Percentiles rank a stretch among this genome's conserved stretches.
Conservation (phyloP, 2,888 invertebrate genomes). For the Lomographa bimaculata region DNA sequence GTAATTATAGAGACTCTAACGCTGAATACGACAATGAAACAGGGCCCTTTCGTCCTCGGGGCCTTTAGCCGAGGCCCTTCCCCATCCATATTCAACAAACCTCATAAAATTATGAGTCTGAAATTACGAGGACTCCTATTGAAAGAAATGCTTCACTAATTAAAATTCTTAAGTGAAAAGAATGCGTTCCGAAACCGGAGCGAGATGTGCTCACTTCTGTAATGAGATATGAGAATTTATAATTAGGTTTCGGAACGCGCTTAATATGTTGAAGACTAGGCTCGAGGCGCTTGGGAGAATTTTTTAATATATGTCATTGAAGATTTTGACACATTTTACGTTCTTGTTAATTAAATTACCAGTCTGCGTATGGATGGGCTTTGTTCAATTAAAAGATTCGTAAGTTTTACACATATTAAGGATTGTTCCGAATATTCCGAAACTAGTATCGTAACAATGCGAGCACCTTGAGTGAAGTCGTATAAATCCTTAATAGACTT, state of each 20-base stretch:
- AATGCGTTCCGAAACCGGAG: slow-evolving; percentile 34
- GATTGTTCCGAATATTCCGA: no score
- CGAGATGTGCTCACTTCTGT: slow-evolving; percentile 26
- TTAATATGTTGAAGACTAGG: slow-evolving; percentile 1
- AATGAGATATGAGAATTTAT: slow-evolving; percentile 34
- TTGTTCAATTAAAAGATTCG: no score
- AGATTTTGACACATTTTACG: no score
- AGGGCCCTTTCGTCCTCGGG: slow-evolving; percentile 7
- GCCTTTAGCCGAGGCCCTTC: slow-evolving; percentile 16
- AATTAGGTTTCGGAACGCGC: slow-evolving; percentile 27
- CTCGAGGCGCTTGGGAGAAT: no score
- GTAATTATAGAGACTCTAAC: slow-evolving; percentile 29
- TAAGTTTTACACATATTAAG: no score
- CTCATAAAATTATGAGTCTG: slow-evolving; percentile 36
- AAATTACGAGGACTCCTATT: slow-evolving; percentile 26
- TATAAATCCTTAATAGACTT: no score
- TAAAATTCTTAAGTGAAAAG: slow-evolving; percentile 45
- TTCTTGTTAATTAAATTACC: no score
- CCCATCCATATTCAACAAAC: slow-evolving; percentile 24
- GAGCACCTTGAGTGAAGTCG: no score
- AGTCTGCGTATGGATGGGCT: no score
- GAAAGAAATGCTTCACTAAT: slow-evolving; percentile 44
- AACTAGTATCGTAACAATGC: no score
- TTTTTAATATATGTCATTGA: no score
- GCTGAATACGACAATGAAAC: slow-evolving; percentile 24